Evolutionary conservation across 2,113 vertebrate genomes (phyloP), one percentile per base, ranked within the genome.

Genomic region (Ornithorhynchus anatinus): DNA sequence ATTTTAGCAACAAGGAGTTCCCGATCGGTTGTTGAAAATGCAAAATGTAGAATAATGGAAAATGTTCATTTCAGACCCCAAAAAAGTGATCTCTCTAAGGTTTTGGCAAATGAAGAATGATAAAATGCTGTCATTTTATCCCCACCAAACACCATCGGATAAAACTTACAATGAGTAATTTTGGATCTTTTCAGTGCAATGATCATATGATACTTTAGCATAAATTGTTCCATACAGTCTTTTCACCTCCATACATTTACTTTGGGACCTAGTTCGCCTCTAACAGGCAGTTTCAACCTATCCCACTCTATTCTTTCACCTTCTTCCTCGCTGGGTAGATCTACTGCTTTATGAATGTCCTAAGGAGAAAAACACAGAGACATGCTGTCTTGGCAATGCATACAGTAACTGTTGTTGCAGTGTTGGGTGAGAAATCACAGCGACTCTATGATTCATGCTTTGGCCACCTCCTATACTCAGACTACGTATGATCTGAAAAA

Each of bases 121-220:
- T 80, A 37, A 84, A 64, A 72, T 23, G 35, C 59, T 67, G 35
- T 52, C 85, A 81, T 74, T 62, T 2, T 10, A 57, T 37, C 81
- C 81, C 36, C 8, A 15, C 67, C 75, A 53, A 62, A 58, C 27
- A 51, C 22, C 53, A 71, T 31, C 69, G 61, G 48, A 63, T n/a
- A 27, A 56, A 6, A 9, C n/a, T 61, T 44, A 3, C 57, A 73
- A 1, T 1, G 43, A 72, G 25, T 74, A 59, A 75, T 3, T 45
- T 50, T 25, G 69, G 53, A 61, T 67, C 61, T 63, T 64, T 84
- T 77, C 80, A 75, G 38, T 79, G 47, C 58, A 63, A 70, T 53
- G 58, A 74, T 50, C 32, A 62, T 35, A 43, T 6, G 39, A 53
- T 64, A 65, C 84, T 81, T 72, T 59, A 17, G 37, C 4, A 60